Percentiles rank a stretch among this genome's conserved stretches.
These are phyloP conservation scores for Bombus confusus DNA, from an alignment of 1,140 invertebrate species.

Conservation along the genomic window DNA sequence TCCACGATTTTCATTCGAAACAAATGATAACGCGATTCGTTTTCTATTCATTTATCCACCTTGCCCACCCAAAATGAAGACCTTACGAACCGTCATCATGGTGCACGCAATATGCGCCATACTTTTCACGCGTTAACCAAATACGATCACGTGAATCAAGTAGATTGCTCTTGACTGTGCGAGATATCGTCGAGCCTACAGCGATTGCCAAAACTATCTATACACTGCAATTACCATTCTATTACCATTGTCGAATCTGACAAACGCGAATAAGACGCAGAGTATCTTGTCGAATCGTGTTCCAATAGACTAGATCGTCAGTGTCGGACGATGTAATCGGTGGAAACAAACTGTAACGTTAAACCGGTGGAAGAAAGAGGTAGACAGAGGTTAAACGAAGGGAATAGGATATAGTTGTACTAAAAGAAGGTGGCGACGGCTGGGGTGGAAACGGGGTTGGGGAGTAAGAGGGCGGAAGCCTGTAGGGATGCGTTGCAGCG, in stretches of 20 bases:
- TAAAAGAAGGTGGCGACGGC: background rate
- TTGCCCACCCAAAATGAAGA: slow-evolving; percentile 6
- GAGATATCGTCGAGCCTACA: slow-evolving; percentile 46
- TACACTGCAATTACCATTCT: too few relatives aligned
- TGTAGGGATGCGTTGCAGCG: slow-evolving; percentile 15
- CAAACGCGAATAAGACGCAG: background rate
- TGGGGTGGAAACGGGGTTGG: background rate
- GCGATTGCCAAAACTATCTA: slow-evolving; percentile 56
- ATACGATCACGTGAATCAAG: slow-evolving; percentile 21
- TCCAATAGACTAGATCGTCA: background rate
- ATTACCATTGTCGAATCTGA: background rate
- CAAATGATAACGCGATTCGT: background rate
- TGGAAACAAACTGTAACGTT: background rate
- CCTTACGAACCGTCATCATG: slow-evolving; percentile 33
- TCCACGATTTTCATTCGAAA: background rate
- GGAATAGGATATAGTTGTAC: slow-evolving; percentile 1
- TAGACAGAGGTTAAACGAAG: slow-evolving; percentile 36
- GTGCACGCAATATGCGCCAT: slow-evolving; percentile 50
- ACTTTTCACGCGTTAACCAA: slow-evolving; percentile 32
- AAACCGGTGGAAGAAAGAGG: slow-evolving; percentile 31
- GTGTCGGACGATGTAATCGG: slow-evolving; percentile 4
- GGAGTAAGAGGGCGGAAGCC: background rate
- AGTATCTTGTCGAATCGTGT: background rate
- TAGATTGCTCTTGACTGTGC: slow-evolving; percentile 56
- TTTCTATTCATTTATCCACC: slow-evolving; percentile 48